Base-by-base conservation (phyloP, 2,888 invertebrate species). In the Rhorus exstirpatorius region DNA sequence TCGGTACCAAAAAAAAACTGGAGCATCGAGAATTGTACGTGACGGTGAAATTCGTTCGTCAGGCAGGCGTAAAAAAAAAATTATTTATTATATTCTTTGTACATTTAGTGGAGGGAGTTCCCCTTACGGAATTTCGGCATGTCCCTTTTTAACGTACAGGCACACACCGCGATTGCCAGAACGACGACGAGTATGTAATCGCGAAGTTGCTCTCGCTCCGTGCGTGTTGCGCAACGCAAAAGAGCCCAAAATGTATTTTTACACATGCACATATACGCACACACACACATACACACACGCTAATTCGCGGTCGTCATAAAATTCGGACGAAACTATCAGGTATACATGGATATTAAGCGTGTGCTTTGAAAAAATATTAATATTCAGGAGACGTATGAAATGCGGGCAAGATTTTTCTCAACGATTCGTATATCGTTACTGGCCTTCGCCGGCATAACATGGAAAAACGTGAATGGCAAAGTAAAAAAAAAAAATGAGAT, bases 261-360 rank as follows among this genome's bases (percentile, higher is more conserved):
- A n/a, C n/a, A n/a, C n/a, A n/a, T n/a, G n/a, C n/a, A n/a, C n/a
- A n/a, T n/a, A n/a, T n/a, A n/a, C n/a, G n/a, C n/a, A n/a, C n/a
- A n/a, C n/a, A n/a, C n/a, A n/a, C n/a, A 38, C 38, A 10, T 19
- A 31, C 19, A 46, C 68, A 55, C 44, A 44, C 53, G 67, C 68
- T 63, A 80, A 80, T 80, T 46, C 74, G 61, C 78, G 14, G 55
- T 44, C 61, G 72, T 81, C 74, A 68, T 81, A 78, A 81, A 81
- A 17, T 60, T 55, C 38, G 44, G 46, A 44, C 53, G 41, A 61
- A 71, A 49, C 31, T 31, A 8, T 71, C 58, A 21, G 14, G 2
- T 46, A 58, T 21, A n/a, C n/a, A 14, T 4, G 19, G 3, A 38
- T 21, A 10, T 51, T 51, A 58, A 70, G 58, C 17, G 26, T 26